Conservation (phyloP, 2,888 invertebrate species). For the Cactoblastis cactorum region DNA sequence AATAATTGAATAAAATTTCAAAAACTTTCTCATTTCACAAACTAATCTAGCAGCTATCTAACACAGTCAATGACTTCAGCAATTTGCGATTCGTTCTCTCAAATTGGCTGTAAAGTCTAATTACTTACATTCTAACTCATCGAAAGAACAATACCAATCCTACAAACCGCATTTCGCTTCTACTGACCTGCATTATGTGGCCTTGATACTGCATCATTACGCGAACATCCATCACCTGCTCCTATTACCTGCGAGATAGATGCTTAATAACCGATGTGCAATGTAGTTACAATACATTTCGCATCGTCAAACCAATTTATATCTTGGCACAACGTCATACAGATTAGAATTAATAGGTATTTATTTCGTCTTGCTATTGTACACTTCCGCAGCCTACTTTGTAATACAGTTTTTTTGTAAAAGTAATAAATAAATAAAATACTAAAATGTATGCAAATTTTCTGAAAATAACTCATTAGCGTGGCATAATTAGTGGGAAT, state of each 20-base stretch:
- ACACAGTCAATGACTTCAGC: not conserved
- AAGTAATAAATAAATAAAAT: too few relatives aligned
- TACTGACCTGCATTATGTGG: conserved; percentile 46
- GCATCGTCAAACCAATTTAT: conserved; percentile 21
- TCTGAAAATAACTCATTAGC: too few relatives aligned
- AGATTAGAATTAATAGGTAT: not conserved
- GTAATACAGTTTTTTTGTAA: too few relatives aligned
- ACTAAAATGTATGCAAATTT: too few relatives aligned
- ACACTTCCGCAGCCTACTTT: too few relatives aligned
- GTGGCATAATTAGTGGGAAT: too few relatives aligned
- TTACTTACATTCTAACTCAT: conserved; percentile 28
- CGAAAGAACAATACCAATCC: conserved; percentile 36
- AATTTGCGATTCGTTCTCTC: conserved; percentile 32
- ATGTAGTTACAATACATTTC: conserved; percentile 25
- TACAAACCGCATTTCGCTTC: conserved; percentile 48
- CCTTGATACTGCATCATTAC: conserved; percentile 67
- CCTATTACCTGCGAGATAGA: conserved; percentile 37
- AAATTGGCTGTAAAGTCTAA: conserved; percentile 31
- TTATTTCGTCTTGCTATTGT: not conserved
- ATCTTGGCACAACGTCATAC: conserved; percentile 26
- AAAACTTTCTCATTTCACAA: conserved; percentile 3
- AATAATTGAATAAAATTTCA: not conserved
- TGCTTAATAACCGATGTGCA: conserved; percentile 38
- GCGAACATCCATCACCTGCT: conserved; percentile 47
- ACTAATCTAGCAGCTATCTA: not conserved